These are phyloP conservation scores for Ceratoteleas bidentatus DNA, from an alignment of 1,140 invertebrate species.

Conservation along the genomic window DNA sequence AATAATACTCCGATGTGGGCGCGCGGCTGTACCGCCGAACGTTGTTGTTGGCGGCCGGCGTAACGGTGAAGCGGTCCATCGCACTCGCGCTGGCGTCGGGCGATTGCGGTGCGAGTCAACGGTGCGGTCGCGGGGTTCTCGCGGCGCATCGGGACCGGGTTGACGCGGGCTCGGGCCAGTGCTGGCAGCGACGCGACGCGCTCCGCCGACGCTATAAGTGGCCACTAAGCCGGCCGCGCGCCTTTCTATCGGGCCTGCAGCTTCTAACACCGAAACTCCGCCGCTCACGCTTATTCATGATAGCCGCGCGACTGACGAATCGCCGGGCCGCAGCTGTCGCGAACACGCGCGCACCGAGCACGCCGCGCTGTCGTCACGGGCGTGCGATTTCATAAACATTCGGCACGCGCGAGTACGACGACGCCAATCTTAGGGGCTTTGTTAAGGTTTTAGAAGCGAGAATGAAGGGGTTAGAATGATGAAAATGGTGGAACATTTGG, in stretches of 20 bases:
- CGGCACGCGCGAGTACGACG: conserved; percentile 25
- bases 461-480: too few relatives aligned
- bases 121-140: too few relatives aligned
- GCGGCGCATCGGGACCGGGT: too few relatives aligned
- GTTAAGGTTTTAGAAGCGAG: too few relatives aligned
- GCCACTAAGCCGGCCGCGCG: too few relatives aligned
- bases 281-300: conserved; percentile 57
- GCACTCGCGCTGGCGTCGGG: too few relatives aligned
- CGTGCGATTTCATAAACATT: conserved; percentile 43
- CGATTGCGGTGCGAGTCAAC: too few relatives aligned
- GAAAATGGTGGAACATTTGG: too few relatives aligned
- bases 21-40: conserved; percentile 9
- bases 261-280: conserved; percentile 52
- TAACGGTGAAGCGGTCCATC: conserved; percentile 54
- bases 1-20: conserved; percentile 32
- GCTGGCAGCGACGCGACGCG: too few relatives aligned
- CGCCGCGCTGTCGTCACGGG: conserved; percentile 31
- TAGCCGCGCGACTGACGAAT: conserved; percentile 58
- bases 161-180: too few relatives aligned
- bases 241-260: conserved; percentile 51
- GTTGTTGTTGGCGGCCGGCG: conserved; percentile 30
- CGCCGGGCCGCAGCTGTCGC: conserved; percentile 21
- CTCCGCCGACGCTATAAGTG: too few relatives aligned
- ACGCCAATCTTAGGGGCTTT: too few relatives aligned
- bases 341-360: conserved; percentile 25